These are phyloP conservation scores for Aphidius colemani DNA, from an alignment of 2,888 invertebrate species.

Conservation along the genomic window DNA sequence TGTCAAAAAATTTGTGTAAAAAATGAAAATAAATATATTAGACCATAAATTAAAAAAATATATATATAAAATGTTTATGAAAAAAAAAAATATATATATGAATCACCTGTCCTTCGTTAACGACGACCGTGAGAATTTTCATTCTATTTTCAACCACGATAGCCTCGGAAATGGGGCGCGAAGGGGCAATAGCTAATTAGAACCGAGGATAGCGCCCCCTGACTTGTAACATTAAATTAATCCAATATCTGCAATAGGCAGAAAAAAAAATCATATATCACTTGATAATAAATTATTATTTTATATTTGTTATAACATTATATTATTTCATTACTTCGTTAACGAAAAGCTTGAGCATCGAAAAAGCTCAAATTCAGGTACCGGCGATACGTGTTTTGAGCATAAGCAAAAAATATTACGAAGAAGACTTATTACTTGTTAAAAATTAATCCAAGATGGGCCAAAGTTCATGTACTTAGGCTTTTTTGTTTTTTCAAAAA, in stretches of 20 bases:
- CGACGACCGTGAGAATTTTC: slow-evolving; percentile 30
- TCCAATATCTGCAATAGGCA: slow-evolving; percentile 32
- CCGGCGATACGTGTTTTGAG: too few relatives aligned
- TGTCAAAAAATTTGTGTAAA: background rate
- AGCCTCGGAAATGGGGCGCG: slow-evolving; percentile 33
- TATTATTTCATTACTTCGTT: too few relatives aligned
- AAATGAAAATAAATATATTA: background rate
- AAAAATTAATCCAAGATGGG: background rate
- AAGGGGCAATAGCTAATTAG: slow-evolving; percentile 36
- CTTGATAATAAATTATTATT: too few relatives aligned
- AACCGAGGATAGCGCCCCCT: slow-evolving; percentile 26
- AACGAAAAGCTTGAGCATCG: too few relatives aligned
- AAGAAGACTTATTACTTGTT: too few relatives aligned
- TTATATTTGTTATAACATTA: too few relatives aligned
- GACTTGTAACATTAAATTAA: slow-evolving; percentile 30
- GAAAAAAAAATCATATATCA: background rate
- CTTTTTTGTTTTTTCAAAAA: background rate
- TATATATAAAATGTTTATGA: background rate
- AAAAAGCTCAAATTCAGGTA: too few relatives aligned
- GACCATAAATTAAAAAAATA: background rate
- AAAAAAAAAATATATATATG: slow-evolving; percentile 13
- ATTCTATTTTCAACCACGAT: slow-evolving; percentile 29
- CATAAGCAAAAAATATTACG: too few relatives aligned
- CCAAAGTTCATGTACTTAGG: background rate
- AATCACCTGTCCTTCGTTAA: slow-evolving; percentile 28